These are phyloP conservation scores for Vulpes lagopus DNA, from an alignment of 2,113 vertebrate species.

Conservation along the genomic window DNA sequence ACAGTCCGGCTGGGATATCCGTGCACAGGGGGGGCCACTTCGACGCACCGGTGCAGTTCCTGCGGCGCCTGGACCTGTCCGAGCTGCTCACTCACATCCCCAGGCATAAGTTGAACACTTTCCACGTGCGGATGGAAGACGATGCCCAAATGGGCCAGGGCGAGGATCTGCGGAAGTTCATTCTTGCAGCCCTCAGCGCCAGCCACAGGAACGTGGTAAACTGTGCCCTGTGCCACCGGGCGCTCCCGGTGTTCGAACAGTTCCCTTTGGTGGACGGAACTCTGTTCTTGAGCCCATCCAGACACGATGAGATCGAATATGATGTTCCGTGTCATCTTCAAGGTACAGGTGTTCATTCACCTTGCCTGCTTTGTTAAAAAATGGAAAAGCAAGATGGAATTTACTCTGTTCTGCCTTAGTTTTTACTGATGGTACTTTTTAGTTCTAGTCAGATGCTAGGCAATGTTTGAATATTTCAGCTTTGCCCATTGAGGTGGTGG, in stretches of 20 bases:
- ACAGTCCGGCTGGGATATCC: slow-evolving; percentile 87
- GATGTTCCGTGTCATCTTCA: slow-evolving; percentile 99
- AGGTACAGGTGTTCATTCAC: slow-evolving; percentile 92
- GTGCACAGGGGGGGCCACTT: slow-evolving; percentile 91
- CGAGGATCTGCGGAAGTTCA: slow-evolving; percentile 98
- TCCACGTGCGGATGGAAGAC: slow-evolving; percentile 99
- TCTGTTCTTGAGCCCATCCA: slow-evolving; percentile 97
- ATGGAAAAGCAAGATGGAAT: neutral
- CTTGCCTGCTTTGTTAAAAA: slow-evolving; percentile 77
- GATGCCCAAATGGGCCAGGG: slow-evolving; percentile 98
- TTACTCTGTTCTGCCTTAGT: slow-evolving; percentile 56
- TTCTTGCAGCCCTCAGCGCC: slow-evolving; percentile 97
- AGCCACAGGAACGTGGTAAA: slow-evolving; percentile 98
- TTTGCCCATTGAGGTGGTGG: neutral
- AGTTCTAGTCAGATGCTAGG: neutral
- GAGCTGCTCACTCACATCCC: slow-evolving; percentile 97
- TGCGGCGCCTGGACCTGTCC: slow-evolving; percentile 96
- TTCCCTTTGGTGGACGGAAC: slow-evolving; percentile 99
- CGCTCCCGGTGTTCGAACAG: slow-evolving; percentile 97
- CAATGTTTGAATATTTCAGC: neutral
- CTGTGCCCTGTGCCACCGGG: slow-evolving; percentile 97
- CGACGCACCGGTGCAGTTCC: slow-evolving; percentile 94
- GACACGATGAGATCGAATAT: slow-evolving; percentile 99
- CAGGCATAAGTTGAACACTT: slow-evolving; percentile 98
- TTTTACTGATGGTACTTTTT: neutral